These are phyloP conservation scores for Lucifuga dentata DNA, from an alignment of 2,113 vertebrate species.

Conservation along the genomic window DNA sequence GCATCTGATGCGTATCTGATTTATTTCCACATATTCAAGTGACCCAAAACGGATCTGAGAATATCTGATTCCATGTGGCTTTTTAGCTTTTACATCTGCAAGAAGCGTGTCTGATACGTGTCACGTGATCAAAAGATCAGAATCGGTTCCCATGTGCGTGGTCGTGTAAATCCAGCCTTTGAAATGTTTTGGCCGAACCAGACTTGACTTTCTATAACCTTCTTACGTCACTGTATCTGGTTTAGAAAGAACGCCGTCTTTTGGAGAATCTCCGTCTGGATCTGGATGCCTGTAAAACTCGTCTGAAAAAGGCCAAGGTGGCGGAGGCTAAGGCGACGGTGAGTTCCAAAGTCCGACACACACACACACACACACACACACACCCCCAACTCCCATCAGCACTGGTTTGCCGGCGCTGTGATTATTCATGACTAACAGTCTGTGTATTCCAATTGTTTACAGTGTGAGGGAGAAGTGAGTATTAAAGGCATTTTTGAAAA, in stretches of 20 bases:
- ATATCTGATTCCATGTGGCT: too few relatives aligned
- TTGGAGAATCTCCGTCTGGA: slow-evolving; percentile 94
- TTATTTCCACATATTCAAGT: too few relatives aligned
- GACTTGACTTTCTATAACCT: neutral
- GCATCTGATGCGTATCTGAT: too few relatives aligned
- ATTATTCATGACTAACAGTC: slow-evolving; percentile 49
- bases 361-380: rapidly evolving
- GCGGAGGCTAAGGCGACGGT: slow-evolving; percentile 95
- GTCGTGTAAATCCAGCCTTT: too few relatives aligned
- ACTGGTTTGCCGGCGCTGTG: neutral
- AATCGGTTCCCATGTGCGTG: too few relatives aligned
- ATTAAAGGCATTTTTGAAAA: slow-evolving; percentile 70
- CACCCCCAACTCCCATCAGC: slow-evolving; percentile 4
- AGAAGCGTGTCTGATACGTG: too few relatives aligned
- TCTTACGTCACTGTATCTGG: neutral
- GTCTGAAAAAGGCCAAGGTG: slow-evolving; percentile 93
- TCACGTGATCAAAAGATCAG: too few relatives aligned
- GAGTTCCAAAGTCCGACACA: slow-evolving; percentile 52
- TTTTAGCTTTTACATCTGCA: too few relatives aligned
- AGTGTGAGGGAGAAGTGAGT: slow-evolving; percentile 98
- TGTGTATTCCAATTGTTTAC: slow-evolving; percentile 86
- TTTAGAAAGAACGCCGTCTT: slow-evolving; percentile 91
- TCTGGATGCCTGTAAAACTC: slow-evolving; percentile 91
- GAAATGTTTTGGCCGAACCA: too few relatives aligned
- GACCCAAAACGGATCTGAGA: too few relatives aligned